These are phyloP conservation scores for Tragelaphus strepsiceros DNA, from an alignment of 2,113 vertebrate species.

Conservation along the genomic window DNA sequence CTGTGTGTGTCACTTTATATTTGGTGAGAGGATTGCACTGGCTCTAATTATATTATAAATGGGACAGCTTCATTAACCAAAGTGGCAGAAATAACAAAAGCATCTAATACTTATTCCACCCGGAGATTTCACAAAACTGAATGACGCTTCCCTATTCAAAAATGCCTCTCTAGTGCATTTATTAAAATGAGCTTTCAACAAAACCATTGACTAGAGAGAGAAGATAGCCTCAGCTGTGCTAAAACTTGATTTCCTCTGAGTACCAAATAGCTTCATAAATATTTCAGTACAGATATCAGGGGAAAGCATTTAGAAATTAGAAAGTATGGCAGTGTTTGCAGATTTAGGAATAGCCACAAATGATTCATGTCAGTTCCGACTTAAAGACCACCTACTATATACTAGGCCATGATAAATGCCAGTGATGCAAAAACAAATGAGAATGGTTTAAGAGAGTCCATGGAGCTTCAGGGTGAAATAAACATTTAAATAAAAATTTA, in stretches of 20 bases:
- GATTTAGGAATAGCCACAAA: not conserved
- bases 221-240: not conserved
- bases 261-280: conserved; percentile 15
- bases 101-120: conserved; percentile 42
- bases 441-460: not conserved
- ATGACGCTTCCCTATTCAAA: conserved; percentile 36
- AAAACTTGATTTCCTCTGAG: conserved; percentile 41
- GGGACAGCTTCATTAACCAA: conserved; percentile 57
- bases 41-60: conserved; percentile 52
- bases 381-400: not conserved
- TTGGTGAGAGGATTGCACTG: conserved; percentile 44
- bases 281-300: not conserved
- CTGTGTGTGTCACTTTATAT: conserved; percentile 14
- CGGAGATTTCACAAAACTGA: conserved; percentile 21
- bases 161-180: conserved; percentile 29
- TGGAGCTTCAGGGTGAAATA: not conserved
- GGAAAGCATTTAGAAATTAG: not conserved
- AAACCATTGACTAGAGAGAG: conserved; percentile 30
- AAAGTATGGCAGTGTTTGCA: not conserved
- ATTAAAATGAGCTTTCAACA: conserved; percentile 51
- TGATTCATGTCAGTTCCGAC: not conserved
- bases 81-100: conserved; percentile 55
- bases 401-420: not conserved
- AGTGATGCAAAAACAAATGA: not conserved
- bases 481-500: not conserved